phyloP scores from a whole-genome alignment of 1,140 invertebrate genomes.

The Homalodisca vitripennis region DNA sequence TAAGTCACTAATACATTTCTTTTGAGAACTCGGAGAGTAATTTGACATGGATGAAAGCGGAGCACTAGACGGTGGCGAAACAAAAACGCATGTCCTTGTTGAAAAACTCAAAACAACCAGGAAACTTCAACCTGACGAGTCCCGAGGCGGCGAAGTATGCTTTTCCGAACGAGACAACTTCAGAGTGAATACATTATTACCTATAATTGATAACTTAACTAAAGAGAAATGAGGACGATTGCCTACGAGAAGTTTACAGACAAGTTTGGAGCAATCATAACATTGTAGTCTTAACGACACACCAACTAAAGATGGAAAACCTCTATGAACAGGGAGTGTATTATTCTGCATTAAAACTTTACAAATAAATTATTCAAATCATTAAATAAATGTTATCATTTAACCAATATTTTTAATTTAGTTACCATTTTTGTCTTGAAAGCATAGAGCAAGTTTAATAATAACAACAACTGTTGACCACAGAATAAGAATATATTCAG shows the following conservation, averaged over 20 bases:
- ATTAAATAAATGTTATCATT: no score
- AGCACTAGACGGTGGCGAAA: slow-evolving; percentile 14
- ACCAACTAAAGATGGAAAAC: no score
- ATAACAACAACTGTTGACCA: no score
- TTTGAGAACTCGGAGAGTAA: slow-evolving; percentile 25
- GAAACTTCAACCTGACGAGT: slow-evolving; percentile 1
- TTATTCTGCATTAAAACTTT: no score
- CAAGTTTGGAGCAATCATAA: background rate
- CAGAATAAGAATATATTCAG: no score
- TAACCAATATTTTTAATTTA: no score
- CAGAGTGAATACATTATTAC: slow-evolving; percentile 8
- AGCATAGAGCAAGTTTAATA: no score
- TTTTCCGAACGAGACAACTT: slow-evolving; percentile 5
- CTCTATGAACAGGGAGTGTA: no score
- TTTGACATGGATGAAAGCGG: slow-evolving; percentile 26
- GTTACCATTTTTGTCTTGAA: no score
- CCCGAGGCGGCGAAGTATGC: slow-evolving; percentile 9
- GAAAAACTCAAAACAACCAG: slow-evolving; percentile 1
- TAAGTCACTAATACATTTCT: slow-evolving; percentile 28
- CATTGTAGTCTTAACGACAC: no score
- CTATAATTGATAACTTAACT: slow-evolving; percentile 21
- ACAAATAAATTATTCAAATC: no score
- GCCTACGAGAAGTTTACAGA: slow-evolving; percentile 6
- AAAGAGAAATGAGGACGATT: slow-evolving; percentile 5
- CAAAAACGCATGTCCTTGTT: background rate